Base-by-base conservation (phyloP, 23 tunicate species). In the Ciona savignyi region DNA sequence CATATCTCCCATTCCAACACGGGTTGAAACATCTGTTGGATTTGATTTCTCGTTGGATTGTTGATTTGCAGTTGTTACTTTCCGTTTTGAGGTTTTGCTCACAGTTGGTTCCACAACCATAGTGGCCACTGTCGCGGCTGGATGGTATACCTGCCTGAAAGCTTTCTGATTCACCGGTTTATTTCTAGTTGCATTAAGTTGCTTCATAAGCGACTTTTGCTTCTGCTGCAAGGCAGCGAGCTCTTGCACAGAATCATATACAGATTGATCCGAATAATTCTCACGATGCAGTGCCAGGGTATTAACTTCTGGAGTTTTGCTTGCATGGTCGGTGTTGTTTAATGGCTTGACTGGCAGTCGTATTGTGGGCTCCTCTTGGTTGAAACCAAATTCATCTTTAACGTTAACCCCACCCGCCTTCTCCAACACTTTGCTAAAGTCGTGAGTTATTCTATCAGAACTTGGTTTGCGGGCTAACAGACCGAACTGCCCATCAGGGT, bases 301-400 rank as follows among this genome's bases (percentile, higher is more conserved):
- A 23, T 69, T 72, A 23, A 48, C 64, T 30, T 48, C 31, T 0
- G 31, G 4, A 2, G 64, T 63, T 15, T 24, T 49, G 26, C 22
- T 63, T 22, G 15, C 6, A 63, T 19, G 67, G 15, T 23, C 26
- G 1, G 26, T 11, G 9, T 62, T 74, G 27, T 32, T 74, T 1
- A 69, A 1, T 23, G 27, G 51, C 11, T 34, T 35, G n/a, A 22
- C 9, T 3, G 63, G 76, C 4, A 83, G 70, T 2, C 76, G 75
- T 49, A 83, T 83, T 3, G 89, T 83, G 23, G 89, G 89, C 28
- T 83, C 89, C 0, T 66, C 33, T 62, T 70, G 83, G 33, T 82
- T 76, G 33, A 82, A 75, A 6, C 76, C 80, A 82, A 82, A 82
- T 61, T 83, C 81, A 31, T 83, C 88, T 28, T 74, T 80, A 51